These are phyloP conservation scores for Camponotus fellah DNA, from an alignment of 2,888 invertebrate genomes.

Conservation along the genomic window DNA sequence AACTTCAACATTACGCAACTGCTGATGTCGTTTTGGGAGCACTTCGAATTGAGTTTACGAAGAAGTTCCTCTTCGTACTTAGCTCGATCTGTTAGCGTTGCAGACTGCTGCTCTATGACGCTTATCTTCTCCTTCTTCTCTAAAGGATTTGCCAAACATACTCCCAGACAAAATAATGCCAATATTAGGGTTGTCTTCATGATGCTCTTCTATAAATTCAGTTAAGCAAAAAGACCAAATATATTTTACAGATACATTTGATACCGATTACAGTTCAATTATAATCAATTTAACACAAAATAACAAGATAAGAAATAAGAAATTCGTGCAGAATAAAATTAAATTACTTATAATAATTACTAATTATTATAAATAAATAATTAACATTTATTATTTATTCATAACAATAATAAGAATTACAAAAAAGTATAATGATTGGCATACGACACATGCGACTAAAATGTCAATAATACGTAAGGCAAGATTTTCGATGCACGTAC, in stretches of 20 bases:
- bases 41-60: slow-evolving; percentile 92
- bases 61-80: slow-evolving; percentile 90
- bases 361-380: neutral
- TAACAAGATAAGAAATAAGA: neutral
- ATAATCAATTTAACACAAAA: neutral
- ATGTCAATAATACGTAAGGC: neutral
- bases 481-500: neutral
- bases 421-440: neutral
- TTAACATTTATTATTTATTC: neutral
- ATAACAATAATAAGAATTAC: neutral
- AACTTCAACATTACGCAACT: slow-evolving; percentile 94
- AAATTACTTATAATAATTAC: neutral
- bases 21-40: slow-evolving; percentile 92
- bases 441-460: neutral
- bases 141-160: slow-evolving; percentile 80
- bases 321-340: neutral
- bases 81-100: slow-evolving; percentile 82
- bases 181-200: slow-evolving; percentile 80
- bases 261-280: neutral
- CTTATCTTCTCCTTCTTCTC: slow-evolving; percentile 84
- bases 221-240: neutral
- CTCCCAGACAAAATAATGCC: slow-evolving; percentile 72
- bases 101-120: slow-evolving; percentile 82
- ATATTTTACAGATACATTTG: neutral
- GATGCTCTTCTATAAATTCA: slow-evolving; percentile 53